These are phyloP conservation scores for Poeciliopsis gracilis DNA, from an alignment of 2,797 vertebrate species.

Conservation along the genomic window DNA sequence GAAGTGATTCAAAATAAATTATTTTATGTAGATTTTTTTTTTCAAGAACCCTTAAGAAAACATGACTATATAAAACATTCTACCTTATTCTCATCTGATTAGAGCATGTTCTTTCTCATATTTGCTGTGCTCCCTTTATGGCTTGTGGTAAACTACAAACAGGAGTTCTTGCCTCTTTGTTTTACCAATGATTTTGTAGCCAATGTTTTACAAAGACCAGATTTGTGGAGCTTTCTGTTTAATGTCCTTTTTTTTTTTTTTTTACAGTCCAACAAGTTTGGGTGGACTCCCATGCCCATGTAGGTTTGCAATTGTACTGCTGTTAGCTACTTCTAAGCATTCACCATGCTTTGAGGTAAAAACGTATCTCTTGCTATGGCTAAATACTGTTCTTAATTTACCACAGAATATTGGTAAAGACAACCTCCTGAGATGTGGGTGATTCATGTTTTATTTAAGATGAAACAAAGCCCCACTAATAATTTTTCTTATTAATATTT, in stretches of 20 bases:
- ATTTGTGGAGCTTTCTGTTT: background rate
- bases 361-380: constrained; percentile 23
- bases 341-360: constrained; percentile 33
- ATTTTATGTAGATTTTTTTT: background rate
- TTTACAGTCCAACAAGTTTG: background rate
- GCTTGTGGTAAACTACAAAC: background rate
- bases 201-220: background rate
- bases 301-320: constrained; percentile 5
- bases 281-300: background rate
- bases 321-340: constrained; percentile 41
- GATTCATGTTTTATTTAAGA: constrained; percentile 25
- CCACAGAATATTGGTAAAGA: constrained; percentile 19
- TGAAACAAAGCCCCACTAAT: background rate
- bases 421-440: background rate
- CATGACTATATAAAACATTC: background rate
- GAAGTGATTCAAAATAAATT: background rate
- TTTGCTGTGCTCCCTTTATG: background rate
- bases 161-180: background rate
- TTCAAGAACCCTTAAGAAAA: background rate
- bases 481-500: background rate
- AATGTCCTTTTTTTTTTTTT: background rate
- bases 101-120: background rate
- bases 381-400: constrained; percentile 14
- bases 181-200: background rate
- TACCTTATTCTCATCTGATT: background rate